Evolutionary conservation across 2,797 vertebrate species (phyloP).

Genomic region (Pantherophis vulpinus): DNA sequence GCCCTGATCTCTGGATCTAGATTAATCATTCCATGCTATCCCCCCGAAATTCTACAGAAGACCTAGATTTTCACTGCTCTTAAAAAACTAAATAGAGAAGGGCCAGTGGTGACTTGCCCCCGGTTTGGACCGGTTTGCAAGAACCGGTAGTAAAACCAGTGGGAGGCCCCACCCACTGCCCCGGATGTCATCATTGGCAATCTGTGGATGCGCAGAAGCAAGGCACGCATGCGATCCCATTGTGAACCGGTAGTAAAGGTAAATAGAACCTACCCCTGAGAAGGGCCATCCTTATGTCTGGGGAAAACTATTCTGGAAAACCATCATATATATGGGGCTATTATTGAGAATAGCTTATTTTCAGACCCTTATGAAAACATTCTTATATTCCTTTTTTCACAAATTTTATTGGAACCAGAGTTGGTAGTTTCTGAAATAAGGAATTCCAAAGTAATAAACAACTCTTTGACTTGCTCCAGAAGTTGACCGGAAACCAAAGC

Average conservation of each 20-base stretch:
- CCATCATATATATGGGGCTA: not conserved
- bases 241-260: too few relatives aligned
- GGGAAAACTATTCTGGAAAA: not conserved
- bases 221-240: too few relatives aligned
- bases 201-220: too few relatives aligned
- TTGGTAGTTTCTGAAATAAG: not conserved
- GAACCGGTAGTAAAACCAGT: too few relatives aligned
- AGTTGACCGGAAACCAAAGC: not conserved
- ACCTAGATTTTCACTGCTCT: not conserved
- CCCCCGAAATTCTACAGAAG: not conserved
- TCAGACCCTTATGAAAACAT: not conserved
- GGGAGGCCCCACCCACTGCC: too few relatives aligned
- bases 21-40: not conserved
- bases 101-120: not conserved
- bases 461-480: not conserved
- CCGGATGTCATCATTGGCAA: too few relatives aligned
- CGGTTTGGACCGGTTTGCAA: too few relatives aligned
- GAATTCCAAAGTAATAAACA: not conserved
- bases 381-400: not conserved
- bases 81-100: not conserved
- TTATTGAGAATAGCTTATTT: not conserved
- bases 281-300: not conserved
- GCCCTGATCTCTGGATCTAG: not conserved
- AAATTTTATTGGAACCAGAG: not conserved
- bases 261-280: too few relatives aligned